Base-by-base conservation (phyloP, 2,113 vertebrate genomes). In the Hymenochirus boettgeri region DNA sequence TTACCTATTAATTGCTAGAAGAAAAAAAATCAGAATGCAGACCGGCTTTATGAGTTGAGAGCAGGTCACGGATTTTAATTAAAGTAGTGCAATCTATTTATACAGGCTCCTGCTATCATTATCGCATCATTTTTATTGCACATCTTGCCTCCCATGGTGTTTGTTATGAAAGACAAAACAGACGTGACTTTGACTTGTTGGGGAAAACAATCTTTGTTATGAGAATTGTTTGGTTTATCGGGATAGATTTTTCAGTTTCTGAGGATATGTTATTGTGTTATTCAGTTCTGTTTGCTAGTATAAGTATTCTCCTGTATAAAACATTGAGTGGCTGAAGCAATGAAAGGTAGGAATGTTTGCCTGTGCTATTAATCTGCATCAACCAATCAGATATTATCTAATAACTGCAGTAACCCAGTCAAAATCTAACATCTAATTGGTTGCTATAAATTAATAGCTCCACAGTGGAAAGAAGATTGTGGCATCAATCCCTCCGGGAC, bases 31-130 rank as follows among this genome's bases (percentile, higher is more conserved):
- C 23, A 60, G 64, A 47, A 53, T 57, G 50, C 23, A 60, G 58
- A 35, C 58, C 25, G 21, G 47, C 65, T 60, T 60, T 37, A 39
- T 45, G 50, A 53, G 13, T 27, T 51, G 25, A 27, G 35, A 51
- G 7, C 25, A 53, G 47, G 46, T 60, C 57, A 52, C 15, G n/a
- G 31, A 18, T 53, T 60, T 69, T 69, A 69, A 60, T 69, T 59
- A 53, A 18, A 45, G 24, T 11, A 42, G 31, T 4, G 5, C 27
- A 57, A 18, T 57, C n/a, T 35, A 31, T 55, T 31, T 31, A 31
- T 26, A 8, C 15, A 29, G 22, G 50, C 50, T 25, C 22, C 2
- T 4, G 10, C 54, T 35, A 21, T 48, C 46, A 21, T 29, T 18
- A 57, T 17, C 5, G 17, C 17, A n/a, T 17, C 9, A 18, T 13